Evolutionary conservation across 2,113 vertebrate species (phyloP), one percentile per base, ranked within the genome.

Genomic region (Seriola quinqueradiata): DNA sequence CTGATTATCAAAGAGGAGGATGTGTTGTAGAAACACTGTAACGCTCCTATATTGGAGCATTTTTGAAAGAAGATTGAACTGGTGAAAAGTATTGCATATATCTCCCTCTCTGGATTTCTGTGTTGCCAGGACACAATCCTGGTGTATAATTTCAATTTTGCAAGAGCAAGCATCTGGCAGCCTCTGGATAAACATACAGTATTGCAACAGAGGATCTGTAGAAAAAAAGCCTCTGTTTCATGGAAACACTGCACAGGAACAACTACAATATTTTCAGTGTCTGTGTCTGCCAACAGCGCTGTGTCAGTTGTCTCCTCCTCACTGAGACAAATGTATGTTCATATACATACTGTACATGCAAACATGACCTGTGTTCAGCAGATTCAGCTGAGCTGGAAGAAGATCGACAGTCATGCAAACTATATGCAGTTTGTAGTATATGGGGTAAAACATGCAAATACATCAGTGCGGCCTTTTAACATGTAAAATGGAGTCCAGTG

Each of bases 381-480:
- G n/a, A 25, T 57, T 23, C 12, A 11, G 3, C 6, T 5, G 58
- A 32, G 34, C n/a, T 52, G 23, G 4, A 34, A 25, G 3, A 55
- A 12, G 50, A n/a, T 40, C 25, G 17, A 2, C 14, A 67, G 60
- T 13, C 32, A 28, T 68, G 70, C 70, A 75, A 54, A 55, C 25
- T 36, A 25, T 6, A 7, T 70, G 44, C 21, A 55, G 21, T 60
- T 82, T 48, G 38, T 6, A 44, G n/a, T 42, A 46, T n/a, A n/a
- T 59, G 5, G 23, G 13, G 13, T 77, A 42, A 77, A 40, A 79
- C 10, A 44, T 69, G 32, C 23, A 63, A 61, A 74, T 25, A 64
- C 10, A 57, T 9, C 1, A 0, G 2, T 57, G 12, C 8, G 0
- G 9, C 50, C 14, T 75, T 75, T 16, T 50, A 19, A 72, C 9